Conservation (phyloP, 1,140 invertebrate species). For the Dendrolimus kikuchii region DNA sequence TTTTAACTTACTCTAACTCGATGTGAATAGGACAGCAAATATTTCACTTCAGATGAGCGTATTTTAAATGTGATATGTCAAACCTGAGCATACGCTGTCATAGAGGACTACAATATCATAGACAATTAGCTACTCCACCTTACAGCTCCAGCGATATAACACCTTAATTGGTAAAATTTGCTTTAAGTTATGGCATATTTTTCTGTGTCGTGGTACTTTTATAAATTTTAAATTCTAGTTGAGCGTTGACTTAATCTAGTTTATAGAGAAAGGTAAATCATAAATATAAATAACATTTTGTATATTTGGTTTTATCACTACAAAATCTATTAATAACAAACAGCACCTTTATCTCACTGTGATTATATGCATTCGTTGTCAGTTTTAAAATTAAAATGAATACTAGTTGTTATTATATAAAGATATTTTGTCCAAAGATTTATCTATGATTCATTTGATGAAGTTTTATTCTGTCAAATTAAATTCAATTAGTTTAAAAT, state of each 20-base stretch:
- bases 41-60: no score
- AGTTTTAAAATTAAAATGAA: constrained; percentile 6
- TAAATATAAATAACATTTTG: constrained; percentile 26
- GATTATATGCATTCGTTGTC: constrained; percentile 31
- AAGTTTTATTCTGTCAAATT: no score
- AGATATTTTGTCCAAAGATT: no score
- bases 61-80: no score
- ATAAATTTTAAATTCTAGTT: constrained; percentile 36
- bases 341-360: constrained; percentile 55
- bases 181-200: constrained; percentile 39
- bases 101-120: no score
- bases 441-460: no score
- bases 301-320: constrained; percentile 57
- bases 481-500: no score
- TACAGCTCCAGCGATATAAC: no score
- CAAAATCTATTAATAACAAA: constrained; percentile 24
- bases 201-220: constrained; percentile 17
- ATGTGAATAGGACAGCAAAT: no score
- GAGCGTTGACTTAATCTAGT: constrained; percentile 48
- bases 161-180: constrained; percentile 5
- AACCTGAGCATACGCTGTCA: no score
- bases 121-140: no score
- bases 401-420: neutral
- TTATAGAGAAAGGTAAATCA: constrained; percentile 6
- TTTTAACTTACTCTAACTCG: no score